Evolutionary conservation across 2,797 vertebrate genomes (phyloP), one percentile per base, ranked within the genome.

Genomic region (Yasuhikotakia modesta): DNA sequence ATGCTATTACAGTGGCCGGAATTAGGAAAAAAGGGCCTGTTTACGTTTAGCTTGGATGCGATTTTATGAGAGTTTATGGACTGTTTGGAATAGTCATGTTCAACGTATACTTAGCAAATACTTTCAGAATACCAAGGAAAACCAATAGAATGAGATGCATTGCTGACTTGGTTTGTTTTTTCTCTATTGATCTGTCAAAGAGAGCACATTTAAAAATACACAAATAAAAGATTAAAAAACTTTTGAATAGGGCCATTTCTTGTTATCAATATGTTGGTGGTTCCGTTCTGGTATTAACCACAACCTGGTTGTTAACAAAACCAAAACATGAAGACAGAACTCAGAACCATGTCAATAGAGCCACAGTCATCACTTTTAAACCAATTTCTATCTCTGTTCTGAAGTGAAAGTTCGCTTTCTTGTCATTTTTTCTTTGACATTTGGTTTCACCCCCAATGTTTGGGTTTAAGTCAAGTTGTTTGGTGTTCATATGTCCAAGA

Each of bases 1-100:
- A 84, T 78, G 73, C 81, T 80, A 82, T 80, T 60, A 60, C 66
- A 77, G 82, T 70, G 73, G 69, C 27, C 74, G 70, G 78, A 78
- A 79, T 81, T 81, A 5, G 17, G 39, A n/a, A n/a, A n/a, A 78
- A 65, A 32, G 10, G 32, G 67, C 27, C 39, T 5, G 65, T 67
- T 19, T 65, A n/a, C 79, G 74, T 84, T 84, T 84, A 58, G 73
- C 52, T 82, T 85, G 84, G 84, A 83, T 4, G n/a, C 57, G 11
- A 43, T 22, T 35, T 63, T 53, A 70, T 73, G 60, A 61, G 50
- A 69, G 67, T 68, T 73, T 79, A 27, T 53, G 74, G 77, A 57
- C 73, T 35, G 48, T 57, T 75, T 78, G 45, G 67, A 81, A 69
- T 67, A 30, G 76, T 48, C 68, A 58, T 69, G 76, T 83, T 78